Base-by-base conservation (phyloP, 35 echinoderm and acorn worm genomes). In the Heliocidaris erythrogramma region DNA sequence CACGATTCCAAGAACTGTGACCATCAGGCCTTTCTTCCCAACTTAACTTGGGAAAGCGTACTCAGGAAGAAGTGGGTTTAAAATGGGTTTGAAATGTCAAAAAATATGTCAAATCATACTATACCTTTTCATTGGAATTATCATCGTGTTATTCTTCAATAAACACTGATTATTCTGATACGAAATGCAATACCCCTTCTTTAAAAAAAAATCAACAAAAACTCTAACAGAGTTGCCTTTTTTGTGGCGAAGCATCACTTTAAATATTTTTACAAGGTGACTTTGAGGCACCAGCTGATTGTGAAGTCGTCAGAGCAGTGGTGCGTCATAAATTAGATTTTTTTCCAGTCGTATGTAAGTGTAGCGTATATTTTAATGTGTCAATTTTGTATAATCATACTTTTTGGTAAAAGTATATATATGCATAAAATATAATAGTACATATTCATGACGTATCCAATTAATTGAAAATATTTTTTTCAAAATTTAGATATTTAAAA, bases 201-300 rank as follows among this genome's bases (percentile, higher is more conserved):
- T 52, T 52, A 52, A 52, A 42, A 1, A 88, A 16, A 16, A 14
- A 42, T 87, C 29, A 42, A 87, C 85, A 13, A 87, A 87, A 42
- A 13, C 11, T 42, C 29, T 47, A 47, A 48, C 8, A 14, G 14
- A 21, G 2, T 47, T 13, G 3, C 87, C n/a, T n/a, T 89, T 12
- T 5, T 18, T 47, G 10, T 17, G 24, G 18, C 87, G 47, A 48
- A 47, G 30, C 13, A 12, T 47, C 47, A 17, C 87, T 89, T 89
- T 89, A 89, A 89, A 89, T 32, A 31, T n/a, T 89, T n/a, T 89
- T 2, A 17, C 87, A 89, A 89, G 87, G 87, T 89, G 87, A 89
- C 87, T 89, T 89, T 89, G 4, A 89, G 32, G 14, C 47, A 89
- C 5, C 87, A 89, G 87, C 87, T 89, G 87, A 89, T 48, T 89